Conservation (phyloP, 2,113 vertebrate species). For the Ochotona princeps region DNA sequence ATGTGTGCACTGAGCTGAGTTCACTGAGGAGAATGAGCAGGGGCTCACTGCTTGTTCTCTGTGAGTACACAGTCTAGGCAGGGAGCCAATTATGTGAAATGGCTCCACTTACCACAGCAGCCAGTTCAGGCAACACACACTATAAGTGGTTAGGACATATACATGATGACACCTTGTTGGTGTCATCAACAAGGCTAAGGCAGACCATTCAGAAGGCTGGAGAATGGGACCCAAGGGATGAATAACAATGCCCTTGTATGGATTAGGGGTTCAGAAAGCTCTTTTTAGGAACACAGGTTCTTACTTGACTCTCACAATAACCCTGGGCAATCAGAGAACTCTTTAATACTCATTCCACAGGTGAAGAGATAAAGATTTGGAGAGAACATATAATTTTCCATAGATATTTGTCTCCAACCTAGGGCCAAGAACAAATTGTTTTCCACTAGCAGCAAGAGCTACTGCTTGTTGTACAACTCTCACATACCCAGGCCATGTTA, state of each 20-base stretch:
- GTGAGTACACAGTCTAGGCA: not conserved
- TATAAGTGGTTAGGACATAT: not conserved
- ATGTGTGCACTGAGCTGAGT: not conserved
- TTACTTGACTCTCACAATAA: not conserved
- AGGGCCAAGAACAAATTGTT: not conserved
- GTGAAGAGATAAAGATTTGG: not conserved
- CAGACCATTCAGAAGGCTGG: not conserved
- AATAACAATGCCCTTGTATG: not conserved
- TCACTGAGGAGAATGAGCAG: no score
- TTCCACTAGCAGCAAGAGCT: not conserved
- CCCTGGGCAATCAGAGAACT: not conserved
- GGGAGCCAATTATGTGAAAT: not conserved
- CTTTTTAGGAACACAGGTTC: not conserved
- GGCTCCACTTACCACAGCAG: not conserved
- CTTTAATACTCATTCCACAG: not conserved
- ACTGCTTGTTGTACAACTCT: not conserved
- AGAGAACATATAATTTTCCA: slow-evolving; percentile 14
- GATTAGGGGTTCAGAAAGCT: not conserved
- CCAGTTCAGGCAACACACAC: not conserved
- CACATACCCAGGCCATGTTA: not conserved
- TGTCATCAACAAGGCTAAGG: not conserved
- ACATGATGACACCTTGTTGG: no score
- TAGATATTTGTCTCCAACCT: not conserved
- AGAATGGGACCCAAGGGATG: not conserved
- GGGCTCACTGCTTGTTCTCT: not conserved